These are phyloP conservation scores for Zaprionus africanus DNA, from an alignment of 1,140 invertebrate genomes.

Conservation along the genomic window DNA sequence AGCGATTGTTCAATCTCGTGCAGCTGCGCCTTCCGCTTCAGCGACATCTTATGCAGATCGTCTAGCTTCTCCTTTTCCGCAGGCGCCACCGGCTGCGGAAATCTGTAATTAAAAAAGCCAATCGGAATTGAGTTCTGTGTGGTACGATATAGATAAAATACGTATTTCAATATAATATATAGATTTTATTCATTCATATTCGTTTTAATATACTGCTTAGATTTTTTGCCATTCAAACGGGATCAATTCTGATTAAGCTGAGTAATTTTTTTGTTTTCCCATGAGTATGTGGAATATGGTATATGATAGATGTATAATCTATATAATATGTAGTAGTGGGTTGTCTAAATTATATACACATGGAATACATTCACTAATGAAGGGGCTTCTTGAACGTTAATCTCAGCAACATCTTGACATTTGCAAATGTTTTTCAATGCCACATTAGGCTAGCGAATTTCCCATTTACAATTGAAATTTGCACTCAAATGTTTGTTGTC, in stretches of 20 bases:
- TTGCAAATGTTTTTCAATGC: not conserved
- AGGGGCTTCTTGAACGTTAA: not conserved
- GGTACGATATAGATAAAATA: not conserved
- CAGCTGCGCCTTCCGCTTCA: slow-evolving; percentile 91
- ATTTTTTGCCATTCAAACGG: too few species aligned
- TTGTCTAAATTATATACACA: not conserved
- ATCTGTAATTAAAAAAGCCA: slow-evolving; percentile 43
- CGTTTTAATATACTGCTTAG: too few species aligned
- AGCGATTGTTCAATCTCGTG: slow-evolving; percentile 94
- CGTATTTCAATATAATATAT: not conserved
- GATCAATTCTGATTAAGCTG: too few species aligned
- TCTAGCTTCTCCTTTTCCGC: slow-evolving; percentile 85
- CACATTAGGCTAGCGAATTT: not conserved
- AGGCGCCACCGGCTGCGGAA: slow-evolving; percentile 47
- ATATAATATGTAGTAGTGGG: too few species aligned
- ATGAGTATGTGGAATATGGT: too few species aligned
- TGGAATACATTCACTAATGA: not conserved
- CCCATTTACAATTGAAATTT: not conserved
- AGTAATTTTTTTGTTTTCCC: too few species aligned
- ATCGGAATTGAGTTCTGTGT: not conserved
- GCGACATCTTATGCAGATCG: slow-evolving; percentile 89
- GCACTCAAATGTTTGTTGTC: not conserved
- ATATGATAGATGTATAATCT: too few species aligned
- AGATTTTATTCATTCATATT: too few species aligned
- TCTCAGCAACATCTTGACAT: not conserved